A percentile compares a stretch with the other conserved stretches of the same genome.
Evolutionary conservation across 35 echinoderm and acorn worm species (phyloP).

Genomic region (Eucidaris tribuloides): DNA sequence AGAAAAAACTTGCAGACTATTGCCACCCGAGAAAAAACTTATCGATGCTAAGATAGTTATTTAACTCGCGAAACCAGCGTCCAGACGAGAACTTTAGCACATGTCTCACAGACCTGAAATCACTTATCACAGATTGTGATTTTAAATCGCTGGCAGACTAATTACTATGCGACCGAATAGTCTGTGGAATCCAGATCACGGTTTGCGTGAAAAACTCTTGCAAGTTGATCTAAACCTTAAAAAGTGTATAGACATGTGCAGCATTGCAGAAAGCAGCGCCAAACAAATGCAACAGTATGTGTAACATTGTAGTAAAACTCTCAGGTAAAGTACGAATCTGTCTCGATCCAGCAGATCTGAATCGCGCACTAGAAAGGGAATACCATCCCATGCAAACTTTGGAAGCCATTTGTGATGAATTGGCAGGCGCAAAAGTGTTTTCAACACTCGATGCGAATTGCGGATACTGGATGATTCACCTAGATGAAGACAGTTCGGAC

Average conservation of each 20-base stretch:
- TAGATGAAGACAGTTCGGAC: constrained; percentile 41
- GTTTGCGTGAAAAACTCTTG: background rate
- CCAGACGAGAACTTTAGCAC: constrained; percentile 14
- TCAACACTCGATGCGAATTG: constrained; percentile 58
- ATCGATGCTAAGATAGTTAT: constrained; percentile 34
- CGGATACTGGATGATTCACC: constrained; percentile 51
- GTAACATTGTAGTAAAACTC: background rate
- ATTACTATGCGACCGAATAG: background rate
- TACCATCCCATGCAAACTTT: constrained; percentile 21
- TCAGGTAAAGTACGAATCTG: constrained; percentile 22
- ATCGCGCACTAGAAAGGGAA: background rate
- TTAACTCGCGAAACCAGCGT: constrained; percentile 41
- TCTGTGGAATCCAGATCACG: background rate
- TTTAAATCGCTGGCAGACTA: background rate
- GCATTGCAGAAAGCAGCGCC: background rate
- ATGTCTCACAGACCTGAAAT: constrained; percentile 12
- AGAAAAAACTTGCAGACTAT: constrained; percentile 16
- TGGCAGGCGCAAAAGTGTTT: constrained; percentile 16
- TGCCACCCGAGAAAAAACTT: constrained; percentile 26
- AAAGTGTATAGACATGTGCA: constrained; percentile 16
- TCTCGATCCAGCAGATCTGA: constrained; percentile 12
- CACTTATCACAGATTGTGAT: constrained; percentile 23
- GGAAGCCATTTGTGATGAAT: background rate
- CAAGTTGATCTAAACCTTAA: background rate
- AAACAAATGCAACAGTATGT: background rate